Percentiles rank a stretch among this genome's conserved stretches.
phyloP scores from a whole-genome alignment of 2,888 invertebrate genomes.

The Odontocerum albicorne region DNA sequence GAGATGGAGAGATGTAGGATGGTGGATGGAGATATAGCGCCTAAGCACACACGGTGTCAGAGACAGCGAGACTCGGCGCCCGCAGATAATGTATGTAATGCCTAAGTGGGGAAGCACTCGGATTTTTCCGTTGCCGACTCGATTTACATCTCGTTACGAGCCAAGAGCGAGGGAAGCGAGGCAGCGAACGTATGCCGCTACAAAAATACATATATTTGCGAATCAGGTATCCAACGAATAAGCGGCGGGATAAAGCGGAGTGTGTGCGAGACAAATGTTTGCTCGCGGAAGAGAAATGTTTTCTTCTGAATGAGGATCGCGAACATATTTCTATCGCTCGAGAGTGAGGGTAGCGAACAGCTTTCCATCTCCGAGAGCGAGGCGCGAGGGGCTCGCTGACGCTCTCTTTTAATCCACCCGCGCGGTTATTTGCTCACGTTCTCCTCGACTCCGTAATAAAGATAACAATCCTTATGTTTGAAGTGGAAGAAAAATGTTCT shows the following conservation, averaged over 20 bases:
- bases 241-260: constrained; percentile 12
- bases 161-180: no score
- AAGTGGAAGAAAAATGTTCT: no score
- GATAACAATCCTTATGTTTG: no score
- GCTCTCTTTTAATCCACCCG: constrained; percentile 12
- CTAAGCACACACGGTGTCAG: no score
- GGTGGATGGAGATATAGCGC: no score
- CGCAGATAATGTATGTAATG: no score
- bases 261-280: constrained; percentile 20
- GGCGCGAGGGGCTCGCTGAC: no score
- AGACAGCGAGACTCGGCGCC: no score
- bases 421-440: background rate
- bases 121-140: constrained; percentile 30
- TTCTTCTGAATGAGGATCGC: constrained; percentile 1
- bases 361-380: no score
- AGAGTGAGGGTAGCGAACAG: background rate
- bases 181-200: constrained; percentile 14
- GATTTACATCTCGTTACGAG: constrained; percentile 33
- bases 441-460: background rate
- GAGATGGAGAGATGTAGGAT: no score
- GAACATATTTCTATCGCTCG: background rate
- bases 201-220: no score
- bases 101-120: constrained; percentile 27
- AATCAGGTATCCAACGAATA: no score
- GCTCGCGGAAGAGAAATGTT: constrained; percentile 18